A percentile compares a stretch with the other conserved stretches of the same genome.
phyloP scores from a whole-genome alignment of 2,113 vertebrate species.

The Isichthys henryi region DNA sequence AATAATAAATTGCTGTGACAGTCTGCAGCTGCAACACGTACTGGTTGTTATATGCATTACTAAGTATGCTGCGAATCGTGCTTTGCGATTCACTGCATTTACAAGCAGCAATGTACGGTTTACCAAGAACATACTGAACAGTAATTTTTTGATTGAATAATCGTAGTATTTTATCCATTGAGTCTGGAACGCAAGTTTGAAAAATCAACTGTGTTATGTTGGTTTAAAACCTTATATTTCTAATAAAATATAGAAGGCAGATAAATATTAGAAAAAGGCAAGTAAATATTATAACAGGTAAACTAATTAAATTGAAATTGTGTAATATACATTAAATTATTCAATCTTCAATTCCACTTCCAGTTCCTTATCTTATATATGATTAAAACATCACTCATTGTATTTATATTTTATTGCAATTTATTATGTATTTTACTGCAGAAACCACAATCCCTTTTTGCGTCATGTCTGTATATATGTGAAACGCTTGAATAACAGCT shows the following conservation, averaged over 20 bases:
- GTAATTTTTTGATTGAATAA: neutral
- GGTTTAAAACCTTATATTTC: neutral
- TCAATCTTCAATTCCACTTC: neutral
- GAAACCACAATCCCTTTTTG: neutral
- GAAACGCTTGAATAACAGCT: neutral
- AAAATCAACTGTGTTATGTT: neutral
- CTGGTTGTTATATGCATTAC: neutral
- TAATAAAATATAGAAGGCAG: neutral
- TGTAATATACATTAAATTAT: neutral
- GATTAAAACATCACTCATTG: neutral
- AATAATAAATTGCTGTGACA: neutral
- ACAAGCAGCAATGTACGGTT: neutral
- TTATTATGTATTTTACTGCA: neutral
- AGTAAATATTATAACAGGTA: neutral
- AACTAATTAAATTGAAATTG: neutral
- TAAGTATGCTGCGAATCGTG: neutral
- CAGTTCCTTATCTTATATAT: neutral
- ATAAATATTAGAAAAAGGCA: neutral
- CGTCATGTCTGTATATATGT: neutral
- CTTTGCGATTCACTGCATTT: neutral
- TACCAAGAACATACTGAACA: neutral
- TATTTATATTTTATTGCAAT: neutral
- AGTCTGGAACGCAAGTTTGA: neutral
- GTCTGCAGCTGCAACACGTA: neutral
- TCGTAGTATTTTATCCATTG: neutral